phyloP scores from a whole-genome alignment of 1,140 invertebrate species.

The Berghia stephanieae region DNA sequence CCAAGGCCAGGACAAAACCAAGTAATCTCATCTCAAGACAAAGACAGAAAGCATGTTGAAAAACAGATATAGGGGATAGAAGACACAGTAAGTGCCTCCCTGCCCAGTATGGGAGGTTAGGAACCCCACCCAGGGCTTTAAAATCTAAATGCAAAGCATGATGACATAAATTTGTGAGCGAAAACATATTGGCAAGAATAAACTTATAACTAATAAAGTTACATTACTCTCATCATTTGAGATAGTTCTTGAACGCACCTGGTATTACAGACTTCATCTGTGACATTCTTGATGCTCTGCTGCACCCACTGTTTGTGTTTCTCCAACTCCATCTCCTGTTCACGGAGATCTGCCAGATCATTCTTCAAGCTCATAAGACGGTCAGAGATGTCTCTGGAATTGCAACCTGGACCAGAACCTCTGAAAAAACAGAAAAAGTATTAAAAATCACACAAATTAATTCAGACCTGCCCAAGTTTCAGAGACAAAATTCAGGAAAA shows the following conservation, averaged over 20 bases:
- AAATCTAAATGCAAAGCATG: too few relatives aligned
- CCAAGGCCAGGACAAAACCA: too few relatives aligned
- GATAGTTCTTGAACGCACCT: slow-evolving; percentile 54
- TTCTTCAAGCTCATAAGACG: slow-evolving; percentile 79
- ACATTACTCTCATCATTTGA: too few relatives aligned
- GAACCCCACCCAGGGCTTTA: too few relatives aligned
- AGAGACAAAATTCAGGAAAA: background rate
- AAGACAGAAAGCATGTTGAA: too few relatives aligned
- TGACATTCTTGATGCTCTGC: slow-evolving; percentile 89
- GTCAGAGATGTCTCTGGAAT: slow-evolving; percentile 79
- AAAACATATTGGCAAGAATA: too few relatives aligned
- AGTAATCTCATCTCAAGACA: too few relatives aligned
- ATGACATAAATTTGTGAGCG: too few relatives aligned
- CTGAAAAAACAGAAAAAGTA: slow-evolving; percentile 68
- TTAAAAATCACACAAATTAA: background rate
- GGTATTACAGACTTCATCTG: slow-evolving; percentile 81
- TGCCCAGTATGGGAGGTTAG: too few relatives aligned
- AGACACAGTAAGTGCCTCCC: too few relatives aligned
- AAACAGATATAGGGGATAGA: too few relatives aligned
- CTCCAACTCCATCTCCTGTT: slow-evolving; percentile 83
- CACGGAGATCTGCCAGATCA: slow-evolving; percentile 80
- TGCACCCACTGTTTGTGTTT: slow-evolving; percentile 78
- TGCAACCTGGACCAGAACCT: slow-evolving; percentile 79
- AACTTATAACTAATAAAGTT: too few relatives aligned
- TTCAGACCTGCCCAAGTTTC: background rate